Conservation (phyloP, 2,888 invertebrate genomes). For the Drosophila flavopinicola region DNA sequence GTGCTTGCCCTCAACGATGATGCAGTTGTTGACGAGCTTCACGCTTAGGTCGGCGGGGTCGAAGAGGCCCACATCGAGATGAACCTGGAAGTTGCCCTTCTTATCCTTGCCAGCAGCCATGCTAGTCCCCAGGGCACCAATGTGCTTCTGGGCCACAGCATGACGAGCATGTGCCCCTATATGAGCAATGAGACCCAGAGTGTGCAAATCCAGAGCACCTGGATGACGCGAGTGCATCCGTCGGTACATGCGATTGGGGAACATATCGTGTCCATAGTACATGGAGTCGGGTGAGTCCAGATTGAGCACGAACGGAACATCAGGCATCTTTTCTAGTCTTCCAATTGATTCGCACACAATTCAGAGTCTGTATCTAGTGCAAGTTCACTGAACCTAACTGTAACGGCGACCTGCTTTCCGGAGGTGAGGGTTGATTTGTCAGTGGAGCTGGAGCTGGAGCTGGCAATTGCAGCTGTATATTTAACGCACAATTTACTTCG, state of each 20-base stretch:
- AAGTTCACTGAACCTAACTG: conserved; percentile 63
- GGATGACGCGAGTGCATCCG: conserved; percentile 74
- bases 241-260: conserved; percentile 80
- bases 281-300: conserved; percentile 76
- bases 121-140: conserved; percentile 51
- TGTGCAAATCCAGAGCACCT: conserved; percentile 74
- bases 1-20: conserved; percentile 89
- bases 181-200: conserved; percentile 77
- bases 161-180: conserved; percentile 78
- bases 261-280: conserved; percentile 80
- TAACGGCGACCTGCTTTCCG: conserved; percentile 47
- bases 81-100: conserved; percentile 87
- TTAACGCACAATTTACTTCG: conserved; percentile 25
- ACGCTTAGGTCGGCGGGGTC: conserved; percentile 89
- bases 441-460: not conserved
- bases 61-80: conserved; percentile 89
- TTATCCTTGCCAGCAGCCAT: conserved; percentile 84
- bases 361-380: conserved; percentile 59
- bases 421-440: conserved; percentile 49
- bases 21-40: conserved; percentile 86
- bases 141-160: conserved; percentile 59
- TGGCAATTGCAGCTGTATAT: not conserved
- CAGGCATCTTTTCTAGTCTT: conserved; percentile 65
- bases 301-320: conserved; percentile 80
- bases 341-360: conserved; percentile 10